Conservation (phyloP, 2,888 invertebrate genomes). For the Hipparchia semele region DNA sequence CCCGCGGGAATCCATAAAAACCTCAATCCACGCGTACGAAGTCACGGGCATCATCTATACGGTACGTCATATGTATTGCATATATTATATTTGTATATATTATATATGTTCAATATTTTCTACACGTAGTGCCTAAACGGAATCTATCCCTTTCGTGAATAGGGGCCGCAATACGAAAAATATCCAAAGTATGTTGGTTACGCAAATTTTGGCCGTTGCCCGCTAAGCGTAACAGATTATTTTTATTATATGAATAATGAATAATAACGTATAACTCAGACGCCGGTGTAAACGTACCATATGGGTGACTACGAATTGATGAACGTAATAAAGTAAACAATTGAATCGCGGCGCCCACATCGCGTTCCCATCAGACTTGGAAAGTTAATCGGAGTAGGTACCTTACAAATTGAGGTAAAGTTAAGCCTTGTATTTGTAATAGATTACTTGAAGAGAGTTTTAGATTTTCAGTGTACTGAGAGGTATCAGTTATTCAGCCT, state of each 20-base stretch:
- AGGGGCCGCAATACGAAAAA: constrained; percentile 11
- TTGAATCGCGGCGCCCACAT: constrained; percentile 58
- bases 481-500: not conserved
- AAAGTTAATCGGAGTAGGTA: constrained; percentile 28
- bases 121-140: no score
- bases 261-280: constrained; percentile 46
- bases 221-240: constrained; percentile 44
- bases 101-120: no score
- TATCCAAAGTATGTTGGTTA: constrained; percentile 26
- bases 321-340: constrained; percentile 66
- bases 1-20: no score
- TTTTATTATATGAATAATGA: constrained; percentile 40
- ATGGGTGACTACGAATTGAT: constrained; percentile 57
- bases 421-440: not conserved
- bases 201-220: constrained; percentile 36
- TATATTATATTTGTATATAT: no score
- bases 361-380: constrained; percentile 31
- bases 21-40: no score
- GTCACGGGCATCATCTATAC: no score
- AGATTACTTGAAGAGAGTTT: not conserved
- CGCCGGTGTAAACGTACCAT: constrained; percentile 54
- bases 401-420: not conserved
- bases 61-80: no score
- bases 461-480: not conserved
- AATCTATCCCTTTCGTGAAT: no score